A percentile compares a stretch with the other conserved stretches of the same genome.
Conservation (phyloP, 2,113 vertebrate species). For the Leptobrachium leishanense region DNA sequence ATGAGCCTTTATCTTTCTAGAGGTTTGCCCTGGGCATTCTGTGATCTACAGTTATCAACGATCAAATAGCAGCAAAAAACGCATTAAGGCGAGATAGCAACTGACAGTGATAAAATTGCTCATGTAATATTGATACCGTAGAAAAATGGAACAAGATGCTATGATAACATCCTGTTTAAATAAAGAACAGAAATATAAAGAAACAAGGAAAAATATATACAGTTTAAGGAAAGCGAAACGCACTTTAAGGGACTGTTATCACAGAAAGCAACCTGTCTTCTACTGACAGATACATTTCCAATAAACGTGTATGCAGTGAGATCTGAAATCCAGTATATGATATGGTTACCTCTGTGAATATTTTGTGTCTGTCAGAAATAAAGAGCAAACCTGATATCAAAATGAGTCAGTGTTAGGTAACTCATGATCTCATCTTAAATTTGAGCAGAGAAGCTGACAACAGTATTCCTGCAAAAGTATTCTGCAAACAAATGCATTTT, state of each 20-base stretch:
- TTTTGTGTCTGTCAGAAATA: conserved; percentile 8
- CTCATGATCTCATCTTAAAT: background rate
- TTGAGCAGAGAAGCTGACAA: background rate
- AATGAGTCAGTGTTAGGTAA: background rate
- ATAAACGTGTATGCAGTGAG: background rate
- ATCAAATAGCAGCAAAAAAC: background rate
- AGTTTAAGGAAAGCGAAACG: too few species aligned
- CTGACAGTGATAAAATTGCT: background rate
- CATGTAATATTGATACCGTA: too few species aligned
- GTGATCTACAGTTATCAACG: conserved; percentile 17
- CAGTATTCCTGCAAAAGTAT: background rate
- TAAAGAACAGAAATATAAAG: too few species aligned
- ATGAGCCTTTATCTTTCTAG: conserved; percentile 31
- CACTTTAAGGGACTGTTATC: too few species aligned
- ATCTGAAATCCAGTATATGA: conserved; percentile 8
- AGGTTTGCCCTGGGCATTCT: background rate
- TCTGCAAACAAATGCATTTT: background rate
- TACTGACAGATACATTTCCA: too few species aligned
- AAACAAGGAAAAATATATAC: too few species aligned
- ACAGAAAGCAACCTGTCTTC: too few species aligned
- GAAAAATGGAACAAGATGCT: too few species aligned
- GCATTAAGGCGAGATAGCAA: background rate
- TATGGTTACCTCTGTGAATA: background rate
- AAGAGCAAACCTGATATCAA: conserved; percentile 6
- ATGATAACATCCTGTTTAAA: too few species aligned